These are phyloP conservation scores for Lamellibrachia columna DNA, from an alignment of 2,888 invertebrate species.

Conservation along the genomic window DNA sequence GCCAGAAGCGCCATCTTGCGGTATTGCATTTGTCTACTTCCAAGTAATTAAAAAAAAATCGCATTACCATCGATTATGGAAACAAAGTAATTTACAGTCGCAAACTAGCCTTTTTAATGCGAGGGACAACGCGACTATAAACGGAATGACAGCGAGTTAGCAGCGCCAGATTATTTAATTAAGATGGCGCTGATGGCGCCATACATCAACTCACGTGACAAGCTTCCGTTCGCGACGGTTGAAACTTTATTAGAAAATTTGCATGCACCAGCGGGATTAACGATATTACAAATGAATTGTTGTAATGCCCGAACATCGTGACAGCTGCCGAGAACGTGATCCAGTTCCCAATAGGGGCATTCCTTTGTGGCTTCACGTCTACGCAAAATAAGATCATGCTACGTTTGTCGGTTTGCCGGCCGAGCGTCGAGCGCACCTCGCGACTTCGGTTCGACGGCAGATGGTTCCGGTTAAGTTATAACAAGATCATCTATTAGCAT, in stretches of 20 bases:
- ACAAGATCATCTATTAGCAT: neutral
- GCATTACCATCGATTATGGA: neutral
- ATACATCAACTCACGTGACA: conserved; percentile 10
- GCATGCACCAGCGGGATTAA: conserved; percentile 11
- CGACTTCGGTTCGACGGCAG: neutral
- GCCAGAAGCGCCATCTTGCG: neutral
- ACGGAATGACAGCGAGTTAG: conserved; percentile 4
- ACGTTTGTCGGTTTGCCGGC: neutral
- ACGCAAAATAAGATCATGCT: neutral
- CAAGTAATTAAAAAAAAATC: neutral
- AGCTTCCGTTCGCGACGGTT: neutral
- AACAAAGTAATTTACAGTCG: neutral
- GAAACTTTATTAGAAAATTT: conserved; percentile 16
- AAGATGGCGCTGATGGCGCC: neutral
- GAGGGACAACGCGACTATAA: neutral
- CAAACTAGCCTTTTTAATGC: neutral
- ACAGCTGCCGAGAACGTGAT: neutral
- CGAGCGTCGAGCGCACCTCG: neutral
- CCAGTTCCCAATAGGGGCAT: neutral
- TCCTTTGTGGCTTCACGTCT: neutral
- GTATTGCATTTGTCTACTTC: neutral
- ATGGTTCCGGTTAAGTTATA: conserved; percentile 6
- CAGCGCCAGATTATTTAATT: conserved; percentile 11
- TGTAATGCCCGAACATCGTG: neutral
- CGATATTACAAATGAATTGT: conserved; percentile 16